Evolutionary conservation across 2,113 vertebrate species (phyloP), one percentile per base, ranked within the genome.

Genomic region (Falcunculus frontatus): DNA sequence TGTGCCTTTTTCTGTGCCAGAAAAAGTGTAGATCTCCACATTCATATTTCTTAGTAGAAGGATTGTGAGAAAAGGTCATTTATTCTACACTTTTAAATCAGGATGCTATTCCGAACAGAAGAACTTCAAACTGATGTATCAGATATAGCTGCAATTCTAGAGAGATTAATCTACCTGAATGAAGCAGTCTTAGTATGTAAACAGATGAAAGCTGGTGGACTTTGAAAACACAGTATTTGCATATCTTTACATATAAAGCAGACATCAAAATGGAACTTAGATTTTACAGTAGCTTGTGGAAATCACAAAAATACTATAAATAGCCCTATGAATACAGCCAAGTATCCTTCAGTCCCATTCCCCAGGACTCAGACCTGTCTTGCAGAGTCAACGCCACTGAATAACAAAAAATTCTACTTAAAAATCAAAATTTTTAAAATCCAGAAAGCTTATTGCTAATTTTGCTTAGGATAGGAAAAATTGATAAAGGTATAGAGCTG

Each of bases 181-280:
- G 65, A 89, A 82, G 46, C 30, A 69, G 53, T 87, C 75, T 73
- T 50, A 25, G 19, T 65, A 39, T 55, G 25, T 42, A 91, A 95
- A 73, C 62, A 89, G 63, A 62, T 79, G 70, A 96, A 91, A 93
- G 46, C 33, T 85, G 23, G 26, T 69, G 42, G 78, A 65, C 46
- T 87, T 77, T 65, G 82, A 55, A 79, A 94, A 90, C 26, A 87
- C 23, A 46, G 19, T 62, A 85, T 91, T 91, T 93, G 46, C 78
- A 83, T 93, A 89, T 26, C 46, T 96, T 91, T 83, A 78, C 49
- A 89, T 82, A 93, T 46, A 89, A 89, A 95, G 25, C 19, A 87
- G 77, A 47, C 16, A 95, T 85, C 23, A 87, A 93, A 94, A 79
- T 42, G 37, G 23, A 93, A 93, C 9, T 89, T 77, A 35, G 41